A percentile compares a stretch with the other conserved stretches of the same genome.
phyloP scores from a whole-genome alignment of 2,888 invertebrate genomes.

The Herminia tarsipennalis region DNA sequence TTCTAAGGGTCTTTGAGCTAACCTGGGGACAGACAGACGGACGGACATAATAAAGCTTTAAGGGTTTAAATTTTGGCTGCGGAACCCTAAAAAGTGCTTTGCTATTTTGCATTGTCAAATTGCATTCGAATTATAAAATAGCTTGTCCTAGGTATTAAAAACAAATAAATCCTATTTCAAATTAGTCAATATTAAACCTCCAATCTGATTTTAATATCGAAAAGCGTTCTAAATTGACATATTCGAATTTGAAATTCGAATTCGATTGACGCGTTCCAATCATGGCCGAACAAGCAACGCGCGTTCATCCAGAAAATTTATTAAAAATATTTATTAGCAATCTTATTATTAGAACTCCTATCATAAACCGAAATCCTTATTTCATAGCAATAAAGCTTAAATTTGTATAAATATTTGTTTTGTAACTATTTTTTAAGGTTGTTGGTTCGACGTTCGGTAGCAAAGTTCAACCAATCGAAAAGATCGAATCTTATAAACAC shows the following conservation, averaged over 20 bases:
- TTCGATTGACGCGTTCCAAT: conserved; percentile 66
- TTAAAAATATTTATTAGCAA: conserved; percentile 50
- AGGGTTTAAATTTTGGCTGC: no score
- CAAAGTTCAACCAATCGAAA: conserved; percentile 70
- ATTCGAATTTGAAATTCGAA: conserved; percentile 60
- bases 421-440: conserved; percentile 3
- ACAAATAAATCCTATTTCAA: no score
- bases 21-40: no score
- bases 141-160: no score
- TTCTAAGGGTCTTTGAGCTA: no score
- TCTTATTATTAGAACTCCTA: conserved; percentile 1
- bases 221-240: conserved; percentile 65
- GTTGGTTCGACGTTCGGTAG: conserved; percentile 61
- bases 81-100: no score
- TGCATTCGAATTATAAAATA: no score
- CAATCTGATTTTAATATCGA: conserved; percentile 21
- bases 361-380: not conserved
- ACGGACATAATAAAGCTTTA: no score
- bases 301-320: conserved; percentile 70
- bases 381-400: conserved; percentile 4
- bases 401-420: conserved; percentile 15
- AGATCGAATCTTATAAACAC: conserved; percentile 70
- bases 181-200: not conserved
- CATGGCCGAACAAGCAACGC: conserved; percentile 56
- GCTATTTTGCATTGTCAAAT: no score